Base-by-base conservation (phyloP, 2,888 invertebrate genomes). In the Nipponacmea schrenckii region DNA sequence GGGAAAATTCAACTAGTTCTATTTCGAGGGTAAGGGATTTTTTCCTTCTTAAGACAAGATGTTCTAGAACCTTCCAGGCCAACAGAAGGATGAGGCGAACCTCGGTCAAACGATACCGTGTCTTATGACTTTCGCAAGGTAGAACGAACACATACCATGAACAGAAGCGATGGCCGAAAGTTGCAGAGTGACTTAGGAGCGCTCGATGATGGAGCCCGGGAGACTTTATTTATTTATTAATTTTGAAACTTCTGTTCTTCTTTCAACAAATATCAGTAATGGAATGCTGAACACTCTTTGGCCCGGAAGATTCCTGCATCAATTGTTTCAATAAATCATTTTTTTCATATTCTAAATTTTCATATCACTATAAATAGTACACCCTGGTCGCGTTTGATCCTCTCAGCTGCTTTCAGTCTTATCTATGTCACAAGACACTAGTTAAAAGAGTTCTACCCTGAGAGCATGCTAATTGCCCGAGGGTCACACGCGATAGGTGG, bases 281-380 rank as follows among this genome's bases (percentile, higher is more conserved):
- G 84, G 84, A 85, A 85, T 85, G 85, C 79, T 83, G 71, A 77
- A 77, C 78, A 82, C 83, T 84, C 85, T 83, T 84, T 85, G 84
- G 83, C 85, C 83, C 79, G 82, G 76, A 79, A 81, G 73, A 79
- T 76, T 80, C 77, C 77, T 69, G 74, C 77, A 50, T 46, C 73
- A 73, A 24, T 56, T 20, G 56, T 20, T 56, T 56, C 24, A 62
- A 70, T 26, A 67, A 63, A 67, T 31, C 64, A 44, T 17, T 66
- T 50, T 44, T 45, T 64, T 20, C 48, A 70, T 64, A 69, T 67
- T 56, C 56, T 56, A 56, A 56, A 24, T 56, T 56, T 24, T 56
- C 56, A 73, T 62, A 64, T 71, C 71, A 44, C 68, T 65, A 62
- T 44, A 70, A 64, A 62, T 17, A 64, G 39, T 66, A 46, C 48